phyloP scores from a whole-genome alignment of 1,140 invertebrate species.

The Zaprionus inermis region DNA sequence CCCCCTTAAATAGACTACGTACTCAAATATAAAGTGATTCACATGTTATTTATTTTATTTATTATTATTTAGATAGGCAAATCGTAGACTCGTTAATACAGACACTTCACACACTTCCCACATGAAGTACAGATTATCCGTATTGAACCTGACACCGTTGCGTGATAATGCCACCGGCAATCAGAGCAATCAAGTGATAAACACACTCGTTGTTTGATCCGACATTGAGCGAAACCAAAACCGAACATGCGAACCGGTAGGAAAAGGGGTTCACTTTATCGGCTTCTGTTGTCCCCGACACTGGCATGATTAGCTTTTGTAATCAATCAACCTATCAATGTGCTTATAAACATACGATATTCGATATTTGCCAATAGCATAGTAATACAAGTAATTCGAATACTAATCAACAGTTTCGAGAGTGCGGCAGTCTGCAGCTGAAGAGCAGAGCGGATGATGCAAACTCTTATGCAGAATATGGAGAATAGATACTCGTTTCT shows the following conservation, averaged over 20 bases:
- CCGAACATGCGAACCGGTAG: neutral
- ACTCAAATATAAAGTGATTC: too few species aligned
- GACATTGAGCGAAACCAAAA: slow-evolving; percentile 5
- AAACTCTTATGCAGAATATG: slow-evolving; percentile 66
- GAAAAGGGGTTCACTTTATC: slow-evolving; percentile 7
- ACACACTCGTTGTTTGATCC: neutral
- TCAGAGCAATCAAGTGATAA: slow-evolving; percentile 37
- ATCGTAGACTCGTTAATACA: neutral
- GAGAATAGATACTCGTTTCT: slow-evolving; percentile 76
- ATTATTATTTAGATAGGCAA: slow-evolving; percentile 5
- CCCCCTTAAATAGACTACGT: too few species aligned
- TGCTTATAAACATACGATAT: neutral
- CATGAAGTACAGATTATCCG: slow-evolving; percentile 29
- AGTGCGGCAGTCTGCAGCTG: slow-evolving; percentile 22
- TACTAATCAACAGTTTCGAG: slow-evolving; percentile 21
- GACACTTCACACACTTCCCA: too few species aligned
- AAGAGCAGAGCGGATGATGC: slow-evolving; percentile 44
- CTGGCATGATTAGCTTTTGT: neutral
- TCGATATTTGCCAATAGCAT: slow-evolving; percentile 6
- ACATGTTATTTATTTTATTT: too few species aligned
- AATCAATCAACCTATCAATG: slow-evolving; percentile 19
- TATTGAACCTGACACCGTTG: slow-evolving; percentile 18
- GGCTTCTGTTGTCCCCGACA: neutral
- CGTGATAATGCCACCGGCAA: slow-evolving; percentile 23
- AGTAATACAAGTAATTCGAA: neutral